Conservation (phyloP, 1,140 invertebrate genomes). For the Aphelenchoides fujianensis region DNA sequence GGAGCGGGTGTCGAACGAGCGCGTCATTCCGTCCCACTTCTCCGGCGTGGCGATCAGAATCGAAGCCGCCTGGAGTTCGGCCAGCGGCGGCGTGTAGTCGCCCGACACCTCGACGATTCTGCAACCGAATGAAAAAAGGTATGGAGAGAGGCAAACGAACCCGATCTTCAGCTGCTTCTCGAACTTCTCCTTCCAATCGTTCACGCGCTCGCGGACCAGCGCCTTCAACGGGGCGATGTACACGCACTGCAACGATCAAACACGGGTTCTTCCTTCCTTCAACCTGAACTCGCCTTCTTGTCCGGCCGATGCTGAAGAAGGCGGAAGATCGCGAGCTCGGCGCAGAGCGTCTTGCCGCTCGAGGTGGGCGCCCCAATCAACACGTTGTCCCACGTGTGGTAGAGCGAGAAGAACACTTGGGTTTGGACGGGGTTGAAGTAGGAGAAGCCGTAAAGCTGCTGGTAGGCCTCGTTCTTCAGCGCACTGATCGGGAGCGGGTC, state of each 20-base stretch:
- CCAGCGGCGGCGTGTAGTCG: conserved; percentile 87
- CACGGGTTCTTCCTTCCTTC: too few relatives aligned
- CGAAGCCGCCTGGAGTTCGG: conserved; percentile 77
- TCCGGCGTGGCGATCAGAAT: conserved; percentile 98
- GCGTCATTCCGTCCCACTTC: conserved; percentile 97
- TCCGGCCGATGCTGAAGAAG: conserved; percentile 80
- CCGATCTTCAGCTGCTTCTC: conserved; percentile 70
- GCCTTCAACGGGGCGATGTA: conserved; percentile 99
- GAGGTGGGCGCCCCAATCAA: conserved; percentile 90
- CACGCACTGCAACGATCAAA: conserved; percentile 72
- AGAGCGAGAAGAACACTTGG: conserved; percentile 92
- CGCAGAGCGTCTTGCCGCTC: conserved; percentile 96
- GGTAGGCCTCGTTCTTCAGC: conserved; percentile 74
- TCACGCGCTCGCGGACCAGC: conserved; percentile 87
- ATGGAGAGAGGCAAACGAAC: too few relatives aligned
- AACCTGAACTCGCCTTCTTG: conserved; percentile 70
- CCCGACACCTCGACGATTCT: conserved; percentile 95
- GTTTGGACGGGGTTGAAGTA: conserved; percentile 99
- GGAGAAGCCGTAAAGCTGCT: conserved; percentile 82
- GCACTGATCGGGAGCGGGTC: conserved; percentile 82
- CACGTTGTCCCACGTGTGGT: conserved; percentile 70
- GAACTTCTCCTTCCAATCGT: conserved; percentile 90
- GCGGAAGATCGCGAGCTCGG: conserved; percentile 93
- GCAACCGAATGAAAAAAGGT: too few relatives aligned
- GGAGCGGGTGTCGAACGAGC: conserved; percentile 91